phyloP scores from a whole-genome alignment of 2,113 vertebrate species.

The Cettia cetti region DNA sequence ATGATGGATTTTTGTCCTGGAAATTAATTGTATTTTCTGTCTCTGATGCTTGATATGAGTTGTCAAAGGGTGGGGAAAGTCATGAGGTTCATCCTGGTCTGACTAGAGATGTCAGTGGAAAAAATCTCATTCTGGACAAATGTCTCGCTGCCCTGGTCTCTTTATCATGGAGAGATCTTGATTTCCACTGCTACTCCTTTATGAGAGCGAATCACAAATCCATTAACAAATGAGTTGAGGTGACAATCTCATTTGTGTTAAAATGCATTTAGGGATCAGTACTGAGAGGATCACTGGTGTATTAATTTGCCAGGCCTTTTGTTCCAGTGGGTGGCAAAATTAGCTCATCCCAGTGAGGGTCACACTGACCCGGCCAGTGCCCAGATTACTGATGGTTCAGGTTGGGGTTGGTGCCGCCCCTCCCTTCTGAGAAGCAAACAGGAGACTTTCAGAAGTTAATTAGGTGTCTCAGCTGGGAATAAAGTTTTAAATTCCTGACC shows the following conservation, averaged over 20 bases:
- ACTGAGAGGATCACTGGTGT: conserved; percentile 17
- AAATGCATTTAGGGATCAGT: conserved; percentile 54
- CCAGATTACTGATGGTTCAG: not conserved
- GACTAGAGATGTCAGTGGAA: not conserved
- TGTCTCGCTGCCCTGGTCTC: not conserved
- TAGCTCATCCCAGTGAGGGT: not conserved
- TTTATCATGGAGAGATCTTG: conserved; percentile 23
- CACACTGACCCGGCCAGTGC: not conserved
- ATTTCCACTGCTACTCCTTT: conserved; percentile 26
- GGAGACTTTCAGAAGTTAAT: not conserved
- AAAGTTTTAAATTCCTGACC: not conserved
- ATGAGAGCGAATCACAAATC: conserved; percentile 42
- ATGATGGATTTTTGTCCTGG: not conserved
- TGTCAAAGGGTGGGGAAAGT: not conserved
- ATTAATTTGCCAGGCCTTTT: conserved; percentile 56
- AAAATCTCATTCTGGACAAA: not conserved
- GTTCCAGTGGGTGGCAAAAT: conserved; percentile 24
- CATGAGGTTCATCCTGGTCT: not conserved
- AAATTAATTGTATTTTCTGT: not conserved
- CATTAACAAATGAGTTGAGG: conserved; percentile 65
- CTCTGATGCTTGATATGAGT: not conserved
- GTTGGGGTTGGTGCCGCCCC: not conserved
- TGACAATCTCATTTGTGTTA: conserved; percentile 58
- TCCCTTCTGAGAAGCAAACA: not conserved
- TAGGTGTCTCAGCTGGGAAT: not conserved